Percentiles rank a stretch among this genome's conserved stretches.
These are phyloP conservation scores for Gambusia affinis DNA, from an alignment of 2,113 vertebrate genomes.

Conservation along the genomic window DNA sequence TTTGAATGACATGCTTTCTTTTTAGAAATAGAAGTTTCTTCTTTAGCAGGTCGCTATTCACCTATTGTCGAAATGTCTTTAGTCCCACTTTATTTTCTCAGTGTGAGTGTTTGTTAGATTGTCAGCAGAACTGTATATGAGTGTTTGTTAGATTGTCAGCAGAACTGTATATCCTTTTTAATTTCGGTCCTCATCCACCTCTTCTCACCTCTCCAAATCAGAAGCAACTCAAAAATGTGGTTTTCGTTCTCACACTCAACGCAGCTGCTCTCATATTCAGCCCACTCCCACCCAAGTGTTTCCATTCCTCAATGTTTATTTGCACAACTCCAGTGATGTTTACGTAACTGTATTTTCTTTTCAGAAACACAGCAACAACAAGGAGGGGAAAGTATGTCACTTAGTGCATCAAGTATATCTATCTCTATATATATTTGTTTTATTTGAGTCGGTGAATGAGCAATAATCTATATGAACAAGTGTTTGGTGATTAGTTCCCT, in stretches of 20 bases:
- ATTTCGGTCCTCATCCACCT: constrained; percentile 11
- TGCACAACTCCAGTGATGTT: constrained; percentile 64
- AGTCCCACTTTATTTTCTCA: neutral
- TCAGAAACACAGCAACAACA: constrained; percentile 82
- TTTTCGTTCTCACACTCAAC: constrained; percentile 26
- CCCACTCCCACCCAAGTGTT: constrained; percentile 36
- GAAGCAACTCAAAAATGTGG: constrained; percentile 20
- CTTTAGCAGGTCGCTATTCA: neutral
- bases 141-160: neutral
- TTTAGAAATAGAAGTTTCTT: neutral
- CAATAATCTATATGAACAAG: constrained; percentile 47
- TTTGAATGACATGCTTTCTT: neutral
- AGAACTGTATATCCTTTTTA: neutral
- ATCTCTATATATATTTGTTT: constrained; percentile 36
- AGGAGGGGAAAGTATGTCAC: constrained; percentile 82
- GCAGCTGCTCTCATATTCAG: constrained; percentile 27
- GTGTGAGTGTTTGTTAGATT: neutral
- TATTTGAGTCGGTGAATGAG: constrained; percentile 63
- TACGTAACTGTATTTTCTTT: constrained; percentile 82
- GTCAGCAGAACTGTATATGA: neutral
- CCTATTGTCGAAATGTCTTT: constrained; percentile 1
- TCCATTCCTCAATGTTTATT: constrained; percentile 63
- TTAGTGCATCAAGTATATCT: constrained; percentile 70
- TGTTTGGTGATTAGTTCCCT: constrained; percentile 52
- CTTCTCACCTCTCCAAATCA: constrained; percentile 29